Conservation (phyloP, 2,113 vertebrate species). For the Solea senegalensis region DNA sequence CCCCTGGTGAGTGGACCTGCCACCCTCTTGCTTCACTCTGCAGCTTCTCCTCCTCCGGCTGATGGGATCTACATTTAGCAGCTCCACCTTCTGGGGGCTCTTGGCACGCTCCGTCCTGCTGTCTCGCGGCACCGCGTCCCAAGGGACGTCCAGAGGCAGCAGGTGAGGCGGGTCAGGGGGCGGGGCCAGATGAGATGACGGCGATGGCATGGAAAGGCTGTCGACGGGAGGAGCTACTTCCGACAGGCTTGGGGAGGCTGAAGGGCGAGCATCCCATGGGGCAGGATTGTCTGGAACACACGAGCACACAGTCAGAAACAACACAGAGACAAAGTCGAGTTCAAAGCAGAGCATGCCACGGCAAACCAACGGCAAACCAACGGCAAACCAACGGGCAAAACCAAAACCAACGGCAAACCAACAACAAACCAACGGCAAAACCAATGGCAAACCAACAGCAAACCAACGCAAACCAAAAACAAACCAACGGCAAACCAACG, state of each 20-base stretch:
- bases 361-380: slow-evolving; percentile 20
- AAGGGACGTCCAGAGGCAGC: slow-evolving; percentile 85
- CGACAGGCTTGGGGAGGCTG: slow-evolving; percentile 95
- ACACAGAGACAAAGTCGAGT: neutral
- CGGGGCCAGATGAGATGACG: slow-evolving; percentile 92
- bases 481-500: neutral
- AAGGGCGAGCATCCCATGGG: slow-evolving; percentile 92
- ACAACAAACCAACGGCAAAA: neutral
- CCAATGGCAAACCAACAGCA: too few relatives aligned
- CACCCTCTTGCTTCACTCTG: slow-evolving; percentile 82
- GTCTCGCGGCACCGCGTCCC: slow-evolving; percentile 86
- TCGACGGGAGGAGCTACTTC: slow-evolving; percentile 93
- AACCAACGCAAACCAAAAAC: slow-evolving; percentile 21
- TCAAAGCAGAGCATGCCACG: neutral
- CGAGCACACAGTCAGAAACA: slow-evolving; percentile 28
- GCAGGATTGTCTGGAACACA: slow-evolving; percentile 88
- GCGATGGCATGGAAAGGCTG: slow-evolving; percentile 89
- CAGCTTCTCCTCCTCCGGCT: slow-evolving; percentile 80
- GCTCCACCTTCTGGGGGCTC: slow-evolving; percentile 86
- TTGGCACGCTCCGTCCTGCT: slow-evolving; percentile 85
- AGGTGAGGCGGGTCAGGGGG: slow-evolving; percentile 90
- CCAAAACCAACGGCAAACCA: slow-evolving; percentile 33
- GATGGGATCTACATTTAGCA: slow-evolving; percentile 80
- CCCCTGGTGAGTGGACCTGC: slow-evolving; percentile 86
- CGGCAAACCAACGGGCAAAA: slow-evolving; percentile 15